phyloP scores from a whole-genome alignment of 2,797 vertebrate species.

The Cynodonichthys magdalenae region DNA sequence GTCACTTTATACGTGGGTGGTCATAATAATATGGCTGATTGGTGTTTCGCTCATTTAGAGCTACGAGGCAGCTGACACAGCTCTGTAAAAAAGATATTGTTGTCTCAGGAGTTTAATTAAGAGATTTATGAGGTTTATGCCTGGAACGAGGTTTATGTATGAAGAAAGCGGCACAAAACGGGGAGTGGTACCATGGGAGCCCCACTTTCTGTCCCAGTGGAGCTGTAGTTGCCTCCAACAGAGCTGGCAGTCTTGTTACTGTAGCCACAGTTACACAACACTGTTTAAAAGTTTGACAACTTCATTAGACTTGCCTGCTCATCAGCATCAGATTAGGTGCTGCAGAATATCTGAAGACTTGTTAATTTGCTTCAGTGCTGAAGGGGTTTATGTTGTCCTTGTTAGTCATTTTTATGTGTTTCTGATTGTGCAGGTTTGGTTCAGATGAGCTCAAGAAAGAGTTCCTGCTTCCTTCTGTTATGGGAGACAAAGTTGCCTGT shows the following conservation, averaged over 20 bases:
- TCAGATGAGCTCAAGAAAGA: constrained; percentile 84
- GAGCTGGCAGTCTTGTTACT: constrained; percentile 5
- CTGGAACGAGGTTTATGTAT: constrained; percentile 36
- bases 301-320: too few species aligned
- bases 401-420: background rate
- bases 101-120: constrained; percentile 63
- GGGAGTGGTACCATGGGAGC: constrained; percentile 15
- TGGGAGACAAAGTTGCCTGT: constrained; percentile 87
- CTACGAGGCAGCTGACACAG: constrained; percentile 39
- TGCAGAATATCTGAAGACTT: too few species aligned
- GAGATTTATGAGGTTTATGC: constrained; percentile 13
- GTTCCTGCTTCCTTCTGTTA: constrained; percentile 84
- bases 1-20: background rate
- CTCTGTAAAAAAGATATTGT: constrained; percentile 6
- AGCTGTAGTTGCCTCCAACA: constrained; percentile 31
- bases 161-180: constrained; percentile 11
- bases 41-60: constrained; percentile 12
- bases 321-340: too few species aligned
- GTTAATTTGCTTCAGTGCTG: too few species aligned
- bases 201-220: constrained; percentile 31
- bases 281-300: constrained; percentile 3
- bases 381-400: background rate
- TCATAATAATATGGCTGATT: background rate
- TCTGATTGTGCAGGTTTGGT: constrained; percentile 79
- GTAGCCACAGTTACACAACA: background rate